phyloP scores from a whole-genome alignment of 2,113 vertebrate species.

The Toxostoma redivivum region DNA sequence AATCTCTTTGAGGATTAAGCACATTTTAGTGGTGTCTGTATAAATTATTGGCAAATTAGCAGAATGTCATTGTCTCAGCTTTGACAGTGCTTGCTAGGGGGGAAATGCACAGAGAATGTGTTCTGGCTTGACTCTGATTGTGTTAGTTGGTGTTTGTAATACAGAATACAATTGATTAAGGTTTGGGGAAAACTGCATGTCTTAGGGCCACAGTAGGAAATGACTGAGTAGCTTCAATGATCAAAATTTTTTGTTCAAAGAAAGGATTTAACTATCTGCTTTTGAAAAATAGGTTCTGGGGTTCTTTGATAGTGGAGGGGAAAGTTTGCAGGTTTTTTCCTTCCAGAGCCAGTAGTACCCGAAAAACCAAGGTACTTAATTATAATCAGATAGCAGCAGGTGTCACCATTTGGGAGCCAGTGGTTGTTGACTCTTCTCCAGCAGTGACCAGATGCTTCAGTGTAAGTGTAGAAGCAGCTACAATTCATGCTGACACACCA shows the following conservation, averaged over 20 bases:
- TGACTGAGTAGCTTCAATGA: background rate
- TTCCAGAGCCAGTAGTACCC: background rate
- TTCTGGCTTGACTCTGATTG: background rate
- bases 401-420: background rate
- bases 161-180: background rate
- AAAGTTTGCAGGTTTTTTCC: background rate
- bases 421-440: background rate
- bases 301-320: background rate
- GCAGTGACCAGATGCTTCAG: background rate
- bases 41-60: slow-evolving; percentile 51
- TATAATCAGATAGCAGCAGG: background rate
- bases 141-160: background rate
- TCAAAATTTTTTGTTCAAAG: background rate
- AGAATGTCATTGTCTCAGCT: background rate
- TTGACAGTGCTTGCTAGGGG: background rate
- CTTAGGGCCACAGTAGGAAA: background rate
- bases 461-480: background rate
- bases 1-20: slow-evolving; percentile 63
- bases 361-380: background rate
- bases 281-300: background rate
- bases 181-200: background rate
- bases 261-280: background rate
- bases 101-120: background rate
- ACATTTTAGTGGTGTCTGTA: slow-evolving; percentile 29
- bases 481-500: background rate